These are phyloP conservation scores for Glyptemys insculpta DNA, from an alignment of 2,797 vertebrate species.

Conservation along the genomic window DNA sequence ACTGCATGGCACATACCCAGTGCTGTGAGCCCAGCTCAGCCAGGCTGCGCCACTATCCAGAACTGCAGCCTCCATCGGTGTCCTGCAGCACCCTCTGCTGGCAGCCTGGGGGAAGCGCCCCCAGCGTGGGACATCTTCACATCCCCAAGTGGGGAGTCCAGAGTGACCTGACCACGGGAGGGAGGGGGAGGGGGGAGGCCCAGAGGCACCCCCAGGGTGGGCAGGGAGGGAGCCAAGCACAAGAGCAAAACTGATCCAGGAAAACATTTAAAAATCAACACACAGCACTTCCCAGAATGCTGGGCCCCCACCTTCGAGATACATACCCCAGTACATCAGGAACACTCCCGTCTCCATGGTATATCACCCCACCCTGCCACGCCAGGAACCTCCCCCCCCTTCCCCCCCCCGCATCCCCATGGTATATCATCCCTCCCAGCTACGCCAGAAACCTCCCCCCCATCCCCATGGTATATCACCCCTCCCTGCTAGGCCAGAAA, in stretches of 20 bases:
- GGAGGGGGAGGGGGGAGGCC: too few relatives aligned
- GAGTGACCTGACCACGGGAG: fast-evolving
- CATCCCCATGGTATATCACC: too few relatives aligned
- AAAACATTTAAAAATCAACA: background rate
- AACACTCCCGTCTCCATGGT: too few relatives aligned
- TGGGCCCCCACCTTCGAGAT: too few relatives aligned
- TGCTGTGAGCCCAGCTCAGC: background rate
- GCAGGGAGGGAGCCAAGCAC: background rate
- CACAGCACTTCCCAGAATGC: too few relatives aligned
- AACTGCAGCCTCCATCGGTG: background rate
- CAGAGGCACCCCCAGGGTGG: background rate
- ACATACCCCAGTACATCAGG: too few relatives aligned
- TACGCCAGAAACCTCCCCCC: too few relatives aligned
- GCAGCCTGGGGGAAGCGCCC: background rate
- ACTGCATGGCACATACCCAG: background rate
- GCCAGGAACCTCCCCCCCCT: too few relatives aligned
- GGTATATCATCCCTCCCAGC: too few relatives aligned
- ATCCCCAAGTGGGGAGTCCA: background rate
- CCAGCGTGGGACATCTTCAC: background rate
- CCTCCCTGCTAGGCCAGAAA: too few relatives aligned
- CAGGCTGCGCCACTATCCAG: background rate
- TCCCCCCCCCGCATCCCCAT: too few relatives aligned
- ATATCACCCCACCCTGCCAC: too few relatives aligned
- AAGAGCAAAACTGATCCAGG: background rate
- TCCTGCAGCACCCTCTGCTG: background rate